Evolutionary conservation across 2,888 invertebrate genomes (phyloP), one percentile per base, ranked within the genome.

Genomic region (Thymelicus acteon): DNA sequence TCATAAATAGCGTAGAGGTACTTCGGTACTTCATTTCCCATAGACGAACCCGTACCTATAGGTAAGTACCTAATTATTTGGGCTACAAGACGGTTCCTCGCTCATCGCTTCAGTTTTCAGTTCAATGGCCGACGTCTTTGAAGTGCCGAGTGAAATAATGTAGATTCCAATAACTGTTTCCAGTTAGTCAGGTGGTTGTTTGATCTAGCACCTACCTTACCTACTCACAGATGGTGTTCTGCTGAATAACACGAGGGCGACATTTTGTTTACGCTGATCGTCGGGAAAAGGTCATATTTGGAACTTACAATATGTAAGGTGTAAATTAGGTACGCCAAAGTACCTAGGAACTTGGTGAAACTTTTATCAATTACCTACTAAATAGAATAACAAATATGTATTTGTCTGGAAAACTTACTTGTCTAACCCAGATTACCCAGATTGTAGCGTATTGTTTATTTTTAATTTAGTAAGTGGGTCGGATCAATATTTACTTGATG

Each of bases 41-140:
- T 65, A 65, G 40, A 37, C 44, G 39, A 54, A 10, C 3, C 24
- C 8, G 24, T 65, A 52, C 60, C 31, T 31, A 8, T 52, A 52
- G 49, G 8, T 52, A 52, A 7, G 54, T 75, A 78, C 78, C 15
- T 60, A 70, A 70, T 64, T 64, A 60, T 64, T 80, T 78, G 75
- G 79, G 75, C 77, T 78, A 77, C 74, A 78, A 74, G 76, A 75
- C 76, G 76, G 75, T 74, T 66, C 72, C 79, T 82, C 80, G 78
- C 69, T 70, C 66, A 74, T 67, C 69, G 69, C 73, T 84, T 83
- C 83, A 82, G 84, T 85, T 86, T 89, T 89, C 86, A 88, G 88
- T 85, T 86, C 87, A 89, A 81, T 84, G 85, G 79, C 78, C 83
- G 80, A 78, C 76, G 79, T 80, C 89, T 91, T 92, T 91, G 91